Evolutionary conservation across 1,140 invertebrate genomes (phyloP).

Genomic region (Anthonomus grandis): DNA sequence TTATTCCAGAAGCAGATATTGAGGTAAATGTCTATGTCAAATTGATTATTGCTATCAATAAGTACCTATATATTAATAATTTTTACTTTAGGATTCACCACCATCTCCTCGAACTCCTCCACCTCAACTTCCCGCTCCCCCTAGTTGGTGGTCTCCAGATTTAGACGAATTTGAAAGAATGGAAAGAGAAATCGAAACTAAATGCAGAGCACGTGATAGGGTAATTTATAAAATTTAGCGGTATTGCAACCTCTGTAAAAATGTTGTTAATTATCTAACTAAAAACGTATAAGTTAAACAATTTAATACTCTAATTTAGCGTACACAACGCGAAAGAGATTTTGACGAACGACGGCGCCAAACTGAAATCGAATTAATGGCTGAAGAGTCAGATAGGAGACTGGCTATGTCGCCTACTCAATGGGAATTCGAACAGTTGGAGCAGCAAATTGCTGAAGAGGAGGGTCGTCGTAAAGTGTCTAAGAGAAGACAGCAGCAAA

Average conservation of each 20-base stretch:
- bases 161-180: background rate
- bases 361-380: background rate
- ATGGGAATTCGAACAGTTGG: background rate
- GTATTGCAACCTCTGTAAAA: too few relatives aligned
- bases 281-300: too few relatives aligned
- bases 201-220: background rate
- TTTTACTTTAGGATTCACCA: too few relatives aligned
- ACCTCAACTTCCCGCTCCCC: background rate
- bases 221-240: background rate
- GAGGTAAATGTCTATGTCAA: too few relatives aligned
- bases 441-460: background rate
- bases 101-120: too few relatives aligned
- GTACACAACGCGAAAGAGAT: background rate
- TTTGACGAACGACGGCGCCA: background rate
- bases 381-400: background rate
- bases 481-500: background rate
- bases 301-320: too few relatives aligned
- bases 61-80: too few relatives aligned
- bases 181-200: background rate
- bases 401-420: background rate
- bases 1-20: slow-evolving; percentile 4
- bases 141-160: background rate
- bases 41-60: too few relatives aligned
- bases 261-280: too few relatives aligned
- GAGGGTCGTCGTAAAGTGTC: background rate